Evolutionary conservation across 1,140 invertebrate genomes (phyloP).

Genomic region (Diplogasteroides magnus): DNA sequence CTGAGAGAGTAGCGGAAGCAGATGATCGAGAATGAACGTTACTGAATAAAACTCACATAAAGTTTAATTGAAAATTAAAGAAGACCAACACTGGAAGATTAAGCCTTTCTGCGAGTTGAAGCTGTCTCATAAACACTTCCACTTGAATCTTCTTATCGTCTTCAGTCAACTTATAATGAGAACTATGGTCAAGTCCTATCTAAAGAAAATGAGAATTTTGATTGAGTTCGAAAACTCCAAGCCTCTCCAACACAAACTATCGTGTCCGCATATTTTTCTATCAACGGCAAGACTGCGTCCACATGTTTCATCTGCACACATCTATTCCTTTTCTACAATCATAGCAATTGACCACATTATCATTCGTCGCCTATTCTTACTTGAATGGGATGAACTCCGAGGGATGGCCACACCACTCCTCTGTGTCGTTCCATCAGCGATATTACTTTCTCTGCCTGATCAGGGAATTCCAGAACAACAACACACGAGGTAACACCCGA

Average conservation of each 20-base stretch:
- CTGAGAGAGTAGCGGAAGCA: neutral
- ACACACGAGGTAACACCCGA: neutral
- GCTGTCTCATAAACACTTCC: neutral
- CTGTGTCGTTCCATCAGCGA: neutral
- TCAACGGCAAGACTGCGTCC: neutral
- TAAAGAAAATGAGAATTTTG: neutral
- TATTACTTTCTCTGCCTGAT: neutral
- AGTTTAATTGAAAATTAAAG: neutral
- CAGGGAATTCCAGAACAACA: neutral
- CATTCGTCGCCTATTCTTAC: neutral
- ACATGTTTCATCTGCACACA: neutral
- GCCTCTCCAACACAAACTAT: neutral
- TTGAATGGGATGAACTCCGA: neutral
- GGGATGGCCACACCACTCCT: neutral
- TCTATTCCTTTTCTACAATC: neutral
- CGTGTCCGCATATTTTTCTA: neutral
- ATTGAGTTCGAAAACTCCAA: neutral
- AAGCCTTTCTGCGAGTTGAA: neutral
- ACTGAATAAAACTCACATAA: neutral
- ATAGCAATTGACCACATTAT: neutral
- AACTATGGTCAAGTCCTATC: neutral
- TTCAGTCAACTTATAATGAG: neutral
- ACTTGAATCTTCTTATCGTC: neutral
- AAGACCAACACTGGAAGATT: neutral
- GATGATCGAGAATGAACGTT: neutral